These are phyloP conservation scores for Agonopterix subpropinquella DNA, from an alignment of 2,888 invertebrate genomes.

Conservation along the genomic window DNA sequence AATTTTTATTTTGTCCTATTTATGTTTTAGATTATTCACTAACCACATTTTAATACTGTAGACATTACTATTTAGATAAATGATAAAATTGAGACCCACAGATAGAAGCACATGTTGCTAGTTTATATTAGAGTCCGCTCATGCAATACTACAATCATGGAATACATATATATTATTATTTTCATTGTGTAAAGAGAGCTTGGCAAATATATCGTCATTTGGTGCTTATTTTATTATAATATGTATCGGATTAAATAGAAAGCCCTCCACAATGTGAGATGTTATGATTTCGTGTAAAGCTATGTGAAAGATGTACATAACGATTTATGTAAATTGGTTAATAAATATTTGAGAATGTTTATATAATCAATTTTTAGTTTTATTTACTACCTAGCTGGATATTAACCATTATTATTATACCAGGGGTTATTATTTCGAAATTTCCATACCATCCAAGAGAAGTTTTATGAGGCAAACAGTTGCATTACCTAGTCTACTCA, in stretches of 20 bases:
- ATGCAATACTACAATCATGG: background rate
- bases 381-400: background rate
- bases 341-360: constrained; percentile 76
- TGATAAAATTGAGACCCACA: constrained; percentile 16
- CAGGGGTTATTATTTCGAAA: no score
- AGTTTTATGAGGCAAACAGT: no score
- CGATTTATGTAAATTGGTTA: constrained; percentile 76
- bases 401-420: no score
- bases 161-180: constrained; percentile 26
- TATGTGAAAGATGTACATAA: constrained; percentile 73
- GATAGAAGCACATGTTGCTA: background rate
- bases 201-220: constrained; percentile 67
- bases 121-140: background rate
- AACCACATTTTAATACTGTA: constrained; percentile 38
- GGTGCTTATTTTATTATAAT: constrained; percentile 63
- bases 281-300: constrained; percentile 69
- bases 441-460: no score
- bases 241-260: constrained; percentile 63
- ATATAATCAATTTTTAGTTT: constrained; percentile 55
- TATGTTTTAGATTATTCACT: constrained; percentile 54
- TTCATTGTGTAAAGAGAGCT: constrained; percentile 58
- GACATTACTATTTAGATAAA: constrained; percentile 26
- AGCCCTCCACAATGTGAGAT: constrained; percentile 71
- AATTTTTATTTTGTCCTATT: constrained; percentile 42
- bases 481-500: no score